Evolutionary conservation across 2,797 vertebrate genomes (phyloP).

Genomic region (Parauchenoglanis ngamensis): DNA sequence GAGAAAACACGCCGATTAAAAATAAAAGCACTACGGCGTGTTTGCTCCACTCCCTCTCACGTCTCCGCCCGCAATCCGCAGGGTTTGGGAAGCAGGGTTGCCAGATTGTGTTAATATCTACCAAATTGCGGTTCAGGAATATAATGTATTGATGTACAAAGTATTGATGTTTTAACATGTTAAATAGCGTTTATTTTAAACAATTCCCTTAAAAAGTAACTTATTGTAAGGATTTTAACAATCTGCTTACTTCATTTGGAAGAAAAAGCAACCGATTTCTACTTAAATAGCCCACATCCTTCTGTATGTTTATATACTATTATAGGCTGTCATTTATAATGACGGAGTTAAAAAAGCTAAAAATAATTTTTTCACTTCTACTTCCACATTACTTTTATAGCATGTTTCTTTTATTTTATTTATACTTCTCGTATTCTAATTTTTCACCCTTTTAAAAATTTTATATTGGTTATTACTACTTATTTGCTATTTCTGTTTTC

Average conservation of each 20-base stretch:
- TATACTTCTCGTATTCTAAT: not conserved
- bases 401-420: not conserved
- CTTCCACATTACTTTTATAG: not conserved
- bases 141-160: not conserved
- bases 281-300: not conserved
- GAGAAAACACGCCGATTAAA: slow-evolving; percentile 1
- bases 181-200: not conserved
- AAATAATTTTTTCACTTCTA: not conserved
- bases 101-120: not conserved
- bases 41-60: slow-evolving; percentile 17
- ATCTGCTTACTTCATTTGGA: not conserved
- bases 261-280: not conserved
- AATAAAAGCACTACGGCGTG: slow-evolving; percentile 14
- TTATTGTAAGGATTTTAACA: not conserved
- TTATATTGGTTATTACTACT: not conserved
- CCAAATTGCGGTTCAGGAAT: too few species aligned
- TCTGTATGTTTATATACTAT: not conserved
- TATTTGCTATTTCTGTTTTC: not conserved
- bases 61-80: slow-evolving; percentile 26
- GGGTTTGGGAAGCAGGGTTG: not conserved
- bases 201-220: not conserved
- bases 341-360: not conserved
- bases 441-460: not conserved
- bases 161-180: not conserved
- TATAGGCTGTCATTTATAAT: not conserved